These are phyloP conservation scores for Lycocerus yunnanus DNA, from an alignment of 2,888 invertebrate species.

Conservation along the genomic window DNA sequence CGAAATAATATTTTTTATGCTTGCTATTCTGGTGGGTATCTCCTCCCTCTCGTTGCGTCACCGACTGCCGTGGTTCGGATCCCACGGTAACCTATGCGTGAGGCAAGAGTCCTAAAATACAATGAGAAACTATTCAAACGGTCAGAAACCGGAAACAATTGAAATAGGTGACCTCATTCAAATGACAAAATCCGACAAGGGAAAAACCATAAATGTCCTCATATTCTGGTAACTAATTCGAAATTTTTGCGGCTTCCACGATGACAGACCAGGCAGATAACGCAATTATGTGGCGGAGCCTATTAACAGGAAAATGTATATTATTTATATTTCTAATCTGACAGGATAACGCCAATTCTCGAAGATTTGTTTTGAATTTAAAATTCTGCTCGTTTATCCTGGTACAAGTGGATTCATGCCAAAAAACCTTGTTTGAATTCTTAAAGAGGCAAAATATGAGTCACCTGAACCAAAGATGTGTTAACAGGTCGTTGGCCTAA, in stretches of 20 bases:
- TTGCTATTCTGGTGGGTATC: too few species aligned
- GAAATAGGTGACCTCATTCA: neutral
- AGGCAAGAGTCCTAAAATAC: too few species aligned
- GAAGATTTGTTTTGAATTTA: neutral
- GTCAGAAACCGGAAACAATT: neutral
- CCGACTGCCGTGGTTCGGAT: too few species aligned
- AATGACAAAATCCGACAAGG: neutral
- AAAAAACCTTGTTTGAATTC: neutral
- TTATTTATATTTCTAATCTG: too few species aligned
- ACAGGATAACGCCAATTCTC: too few species aligned
- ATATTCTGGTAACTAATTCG: neutral
- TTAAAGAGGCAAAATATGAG: neutral
- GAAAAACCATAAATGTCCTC: neutral
- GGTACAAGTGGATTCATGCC: neutral
- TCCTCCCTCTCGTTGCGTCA: too few species aligned
- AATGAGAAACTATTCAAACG: too few species aligned
- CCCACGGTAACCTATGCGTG: too few species aligned
- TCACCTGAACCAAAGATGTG: neutral
- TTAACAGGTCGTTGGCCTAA: neutral
- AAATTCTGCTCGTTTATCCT: neutral
- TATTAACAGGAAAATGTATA: neutral
- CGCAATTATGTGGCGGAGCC: neutral
- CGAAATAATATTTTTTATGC: too few species aligned
- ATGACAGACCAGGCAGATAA: neutral
- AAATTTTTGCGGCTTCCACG: neutral